These are phyloP conservation scores for Trissoscelio sp. DNA, from an alignment of 2,888 invertebrate genomes.

Conservation along the genomic window DNA sequence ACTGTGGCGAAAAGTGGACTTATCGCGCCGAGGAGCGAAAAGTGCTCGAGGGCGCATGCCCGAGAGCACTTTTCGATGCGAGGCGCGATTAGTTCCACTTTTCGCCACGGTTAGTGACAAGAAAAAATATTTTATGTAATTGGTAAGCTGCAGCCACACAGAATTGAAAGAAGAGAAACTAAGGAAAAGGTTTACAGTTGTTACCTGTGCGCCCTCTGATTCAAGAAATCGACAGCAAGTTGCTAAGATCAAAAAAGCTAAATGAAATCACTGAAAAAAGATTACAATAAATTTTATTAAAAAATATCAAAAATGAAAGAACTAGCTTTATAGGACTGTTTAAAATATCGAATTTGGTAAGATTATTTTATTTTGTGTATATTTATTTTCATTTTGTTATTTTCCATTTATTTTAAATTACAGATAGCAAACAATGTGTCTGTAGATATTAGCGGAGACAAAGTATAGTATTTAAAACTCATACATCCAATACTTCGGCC, in stretches of 20 bases:
- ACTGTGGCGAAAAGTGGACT: too few species aligned
- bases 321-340: slow-evolving; percentile 86
- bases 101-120: too few species aligned
- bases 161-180: slow-evolving; percentile 89
- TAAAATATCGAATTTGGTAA: slow-evolving; percentile 85
- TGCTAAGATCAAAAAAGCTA: slow-evolving; percentile 21
- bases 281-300: slow-evolving; percentile 75
- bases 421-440: slow-evolving; percentile 84
- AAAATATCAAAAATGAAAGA: slow-evolving; percentile 85
- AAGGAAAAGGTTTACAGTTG: slow-evolving; percentile 82
- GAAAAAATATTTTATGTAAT: slow-evolving; percentile 85
- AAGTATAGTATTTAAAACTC: slow-evolving; percentile 88
- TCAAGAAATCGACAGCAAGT: too few species aligned
- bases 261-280: slow-evolving; percentile 32
- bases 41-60: too few species aligned
- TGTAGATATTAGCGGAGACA: slow-evolving; percentile 90
- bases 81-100: too few species aligned
- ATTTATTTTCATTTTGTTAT: slow-evolving; percentile 22
- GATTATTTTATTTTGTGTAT: slow-evolving; percentile 16
- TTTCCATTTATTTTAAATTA: slow-evolving; percentile 67
- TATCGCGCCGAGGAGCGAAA: too few species aligned
- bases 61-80: too few species aligned
- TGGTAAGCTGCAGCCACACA: slow-evolving; percentile 90
- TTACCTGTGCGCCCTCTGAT: slow-evolving; percentile 84
- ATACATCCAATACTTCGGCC: slow-evolving; percentile 86